phyloP scores from a whole-genome alignment of 2,888 invertebrate species.

The Nomada fucata region DNA sequence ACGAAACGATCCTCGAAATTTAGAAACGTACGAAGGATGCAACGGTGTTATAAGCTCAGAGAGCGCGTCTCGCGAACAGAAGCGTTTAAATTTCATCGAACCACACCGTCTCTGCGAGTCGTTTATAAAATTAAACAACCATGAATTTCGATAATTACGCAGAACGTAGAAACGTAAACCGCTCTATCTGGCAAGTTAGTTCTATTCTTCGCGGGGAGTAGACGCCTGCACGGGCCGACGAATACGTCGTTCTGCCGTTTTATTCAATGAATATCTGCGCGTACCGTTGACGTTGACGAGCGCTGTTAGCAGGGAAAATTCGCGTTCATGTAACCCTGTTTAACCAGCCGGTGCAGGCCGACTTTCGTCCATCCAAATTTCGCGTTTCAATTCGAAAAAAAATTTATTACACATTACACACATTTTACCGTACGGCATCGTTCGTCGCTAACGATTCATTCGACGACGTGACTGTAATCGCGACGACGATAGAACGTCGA shows the following conservation, averaged over 20 bases:
- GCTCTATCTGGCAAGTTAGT: slow-evolving; percentile 30
- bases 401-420: slow-evolving; percentile 19
- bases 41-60: neutral
- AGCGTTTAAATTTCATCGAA: slow-evolving; percentile 14
- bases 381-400: slow-evolving; percentile 33
- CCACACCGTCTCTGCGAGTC: too few relatives aligned
- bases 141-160: neutral
- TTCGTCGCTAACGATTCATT: slow-evolving; percentile 25
- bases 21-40: neutral
- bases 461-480: neutral
- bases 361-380: slow-evolving; percentile 48
- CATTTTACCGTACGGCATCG: slow-evolving; percentile 1
- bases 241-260: slow-evolving; percentile 48
- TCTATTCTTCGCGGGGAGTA: slow-evolving; percentile 16
- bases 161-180: neutral
- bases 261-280: slow-evolving; percentile 57
- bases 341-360: slow-evolving; percentile 35
- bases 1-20: too few relatives aligned
- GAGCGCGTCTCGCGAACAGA: neutral
- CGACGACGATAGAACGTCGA: neutral
- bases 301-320: slow-evolving; percentile 50
- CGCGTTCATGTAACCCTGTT: slow-evolving; percentile 47
- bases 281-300: slow-evolving; percentile 45
- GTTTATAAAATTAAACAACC: neutral
- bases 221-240: slow-evolving; percentile 18